Evolutionary conservation across 2,113 vertebrate genomes (phyloP), one percentile per base, ranked within the genome.

Genomic region (Hemichromis elongatus): DNA sequence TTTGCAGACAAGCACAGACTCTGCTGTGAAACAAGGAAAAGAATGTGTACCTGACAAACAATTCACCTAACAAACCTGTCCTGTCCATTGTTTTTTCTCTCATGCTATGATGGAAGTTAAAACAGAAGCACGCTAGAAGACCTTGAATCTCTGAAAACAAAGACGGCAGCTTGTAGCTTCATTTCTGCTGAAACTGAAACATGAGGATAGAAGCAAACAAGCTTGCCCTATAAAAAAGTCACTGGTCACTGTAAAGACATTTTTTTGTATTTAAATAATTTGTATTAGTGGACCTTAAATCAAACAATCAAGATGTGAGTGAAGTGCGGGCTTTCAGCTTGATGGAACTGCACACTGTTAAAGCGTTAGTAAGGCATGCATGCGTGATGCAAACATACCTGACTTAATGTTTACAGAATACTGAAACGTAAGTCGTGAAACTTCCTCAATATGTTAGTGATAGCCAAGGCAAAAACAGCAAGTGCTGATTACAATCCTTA

Each of bases 1-100:
- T 61, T 55, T 73, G 11, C 80, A 88, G 73, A 85, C 68, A 30
- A 35, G 24, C 40, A 50, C 4, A 55, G 66, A 79, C 11, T 50
- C 81, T 19, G 77, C 26, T 55, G 12, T 45, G 53, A 88, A 35
- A 56, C 59, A n/a, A 50, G 18, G 28, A 35, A 63, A 66, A 66
- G 26, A 33, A 1, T 13, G 70, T 1, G 3, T 8, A 0, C 16
- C 68, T 19, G 68, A 75, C 40, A 73, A 73, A 73, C 66, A 28
- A 47, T 7, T 28, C 42, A 50, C 50, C 42, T 50, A n/a, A 47
- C 16, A 50, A 30, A 28, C 68, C 42, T 30, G 10, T n/a, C 68
- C 68, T 3, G 42, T 26, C 45, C 68, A 75, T 75, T 75, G 11
- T 30, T 47, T 5, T 26, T 47, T 28, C 42, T 11, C 24, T 18